These are phyloP conservation scores for Formica aserva DNA, from an alignment of 2,888 invertebrate genomes.

Conservation along the genomic window DNA sequence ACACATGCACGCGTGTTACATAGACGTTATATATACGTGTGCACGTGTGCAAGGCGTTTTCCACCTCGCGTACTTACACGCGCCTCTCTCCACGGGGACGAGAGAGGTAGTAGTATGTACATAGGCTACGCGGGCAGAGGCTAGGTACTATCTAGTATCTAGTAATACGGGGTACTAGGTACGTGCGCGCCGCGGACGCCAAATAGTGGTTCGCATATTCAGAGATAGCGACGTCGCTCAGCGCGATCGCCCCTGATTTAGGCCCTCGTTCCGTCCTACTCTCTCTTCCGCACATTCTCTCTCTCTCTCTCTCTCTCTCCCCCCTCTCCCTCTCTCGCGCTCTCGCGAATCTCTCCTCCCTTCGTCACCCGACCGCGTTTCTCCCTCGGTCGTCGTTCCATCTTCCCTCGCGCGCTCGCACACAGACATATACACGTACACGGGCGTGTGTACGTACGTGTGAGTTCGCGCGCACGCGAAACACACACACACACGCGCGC, in stretches of 20 bases:
- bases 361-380: constrained; percentile 55
- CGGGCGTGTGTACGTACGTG: not conserved
- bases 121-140: constrained; percentile 69
- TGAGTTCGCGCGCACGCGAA: not conserved
- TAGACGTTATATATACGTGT: not conserved
- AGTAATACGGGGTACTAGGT: constrained; percentile 84
- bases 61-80: constrained; percentile 56
- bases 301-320: constrained; percentile 16
- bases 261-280: constrained; percentile 72
- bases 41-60: constrained; percentile 64
- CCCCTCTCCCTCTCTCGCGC: constrained; percentile 35
- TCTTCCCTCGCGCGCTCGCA: constrained; percentile 68
- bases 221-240: constrained; percentile 81
- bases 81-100: constrained; percentile 60
- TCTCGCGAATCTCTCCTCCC: constrained; percentile 47
- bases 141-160: constrained; percentile 82
- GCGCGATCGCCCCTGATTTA: constrained; percentile 82
- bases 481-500: not conserved
- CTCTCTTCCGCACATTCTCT: constrained; percentile 3
- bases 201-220: constrained; percentile 85
- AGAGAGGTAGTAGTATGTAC: constrained; percentile 59
- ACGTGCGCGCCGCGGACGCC: constrained; percentile 81
- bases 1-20: constrained; percentile 49
- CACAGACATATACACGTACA: constrained; percentile 44
- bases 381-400: constrained; percentile 69